phyloP scores from a whole-genome alignment of 2,797 vertebrate species.

The Sphenopsis melanotis region DNA sequence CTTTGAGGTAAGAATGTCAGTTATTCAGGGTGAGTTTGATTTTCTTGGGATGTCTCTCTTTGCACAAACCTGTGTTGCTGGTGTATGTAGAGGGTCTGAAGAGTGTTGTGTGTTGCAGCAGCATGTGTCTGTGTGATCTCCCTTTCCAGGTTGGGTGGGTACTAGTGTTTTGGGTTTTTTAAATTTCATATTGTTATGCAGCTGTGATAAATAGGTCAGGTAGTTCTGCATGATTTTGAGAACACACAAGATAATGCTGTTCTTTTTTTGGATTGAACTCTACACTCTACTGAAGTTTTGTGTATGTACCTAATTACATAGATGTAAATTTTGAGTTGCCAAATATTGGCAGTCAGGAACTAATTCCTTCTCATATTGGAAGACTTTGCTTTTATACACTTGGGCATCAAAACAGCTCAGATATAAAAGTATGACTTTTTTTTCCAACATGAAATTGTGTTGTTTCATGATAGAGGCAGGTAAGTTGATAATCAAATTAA shows the following conservation, averaged over 20 bases:
- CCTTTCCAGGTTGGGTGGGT: not conserved
- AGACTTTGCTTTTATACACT: not conserved
- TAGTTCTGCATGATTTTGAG: not conserved
- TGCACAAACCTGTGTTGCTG: not conserved
- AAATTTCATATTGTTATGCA: not conserved
- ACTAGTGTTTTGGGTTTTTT: not conserved
- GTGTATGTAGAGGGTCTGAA: not conserved
- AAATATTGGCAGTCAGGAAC: not conserved
- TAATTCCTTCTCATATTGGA: not conserved
- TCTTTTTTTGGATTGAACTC: not conserved
- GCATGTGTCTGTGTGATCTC: not conserved
- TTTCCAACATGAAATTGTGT: not conserved
- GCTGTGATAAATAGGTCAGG: not conserved
- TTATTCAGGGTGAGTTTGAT: not conserved
- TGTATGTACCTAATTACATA: not conserved
- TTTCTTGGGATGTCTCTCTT: not conserved
- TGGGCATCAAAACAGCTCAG: not conserved
- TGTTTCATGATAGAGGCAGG: not conserved
- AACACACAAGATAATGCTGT: not conserved
- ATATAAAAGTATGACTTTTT: not conserved
- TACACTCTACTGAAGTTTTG: not conserved
- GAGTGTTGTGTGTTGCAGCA: accelerated
- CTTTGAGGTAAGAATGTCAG: conserved; percentile 78
- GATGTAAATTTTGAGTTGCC: not conserved
- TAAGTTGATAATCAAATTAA: not conserved